Evolutionary conservation across 2,888 invertebrate species (phyloP).

Genomic region (Malthinus flaveolus): DNA sequence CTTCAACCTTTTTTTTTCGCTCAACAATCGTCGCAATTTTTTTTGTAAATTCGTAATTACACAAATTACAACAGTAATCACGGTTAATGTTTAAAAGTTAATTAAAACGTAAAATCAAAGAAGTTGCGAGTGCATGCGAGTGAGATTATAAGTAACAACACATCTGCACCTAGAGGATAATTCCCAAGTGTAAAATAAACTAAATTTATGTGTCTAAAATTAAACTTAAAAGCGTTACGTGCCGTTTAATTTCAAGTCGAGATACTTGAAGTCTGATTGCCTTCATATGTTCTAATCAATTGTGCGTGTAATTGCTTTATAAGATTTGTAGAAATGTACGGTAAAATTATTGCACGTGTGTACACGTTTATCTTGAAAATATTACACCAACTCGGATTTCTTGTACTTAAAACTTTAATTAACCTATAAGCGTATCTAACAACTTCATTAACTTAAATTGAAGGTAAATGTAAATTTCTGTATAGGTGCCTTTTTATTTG

Average conservation of each 20-base stretch:
- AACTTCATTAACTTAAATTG: no score
- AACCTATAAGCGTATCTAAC: no score
- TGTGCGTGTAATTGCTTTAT: conserved; percentile 37
- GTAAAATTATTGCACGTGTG: background rate
- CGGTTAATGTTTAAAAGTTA: background rate
- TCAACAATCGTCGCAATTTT: no score
- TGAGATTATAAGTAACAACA: conserved; percentile 13
- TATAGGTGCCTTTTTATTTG: no score
- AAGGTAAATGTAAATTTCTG: no score
- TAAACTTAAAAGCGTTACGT: conserved; percentile 35
- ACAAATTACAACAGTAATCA: background rate
- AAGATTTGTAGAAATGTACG: conserved; percentile 24
- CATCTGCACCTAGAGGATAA: conserved; percentile 31
- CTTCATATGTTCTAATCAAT: conserved; percentile 38
- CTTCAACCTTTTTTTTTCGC: background rate
- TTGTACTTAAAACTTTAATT: no score
- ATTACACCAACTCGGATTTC: no score
- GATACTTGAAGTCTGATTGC: conserved; percentile 34
- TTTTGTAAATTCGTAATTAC: background rate
- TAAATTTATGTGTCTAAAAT: conserved; percentile 40
- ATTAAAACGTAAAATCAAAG: conserved; percentile 1
- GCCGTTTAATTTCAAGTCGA: conserved; percentile 32
- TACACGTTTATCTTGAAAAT: no score
- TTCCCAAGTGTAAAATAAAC: conserved; percentile 38
- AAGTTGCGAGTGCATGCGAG: conserved; percentile 7